Conservation (phyloP, 2,888 invertebrate species). For the Empis livida region DNA sequence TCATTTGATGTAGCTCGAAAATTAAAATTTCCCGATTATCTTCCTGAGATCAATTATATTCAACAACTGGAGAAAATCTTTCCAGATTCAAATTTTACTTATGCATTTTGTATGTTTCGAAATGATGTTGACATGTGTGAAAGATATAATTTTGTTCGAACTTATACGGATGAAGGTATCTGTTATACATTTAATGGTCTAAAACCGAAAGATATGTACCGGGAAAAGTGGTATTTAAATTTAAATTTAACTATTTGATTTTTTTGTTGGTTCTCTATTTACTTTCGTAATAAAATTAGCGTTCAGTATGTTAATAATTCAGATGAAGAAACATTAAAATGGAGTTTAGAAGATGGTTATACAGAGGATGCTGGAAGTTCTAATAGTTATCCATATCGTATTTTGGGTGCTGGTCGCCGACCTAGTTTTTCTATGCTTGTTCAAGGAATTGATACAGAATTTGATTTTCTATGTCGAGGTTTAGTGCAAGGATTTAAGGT, state of each 20-base stretch:
- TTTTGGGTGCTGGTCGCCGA: constrained; percentile 51
- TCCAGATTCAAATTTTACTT: constrained; percentile 41
- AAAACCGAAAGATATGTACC: constrained; percentile 44
- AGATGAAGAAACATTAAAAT: constrained; percentile 26
- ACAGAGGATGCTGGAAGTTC: constrained; percentile 27
- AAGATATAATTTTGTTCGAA: constrained; percentile 42
- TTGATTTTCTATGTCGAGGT: constrained; percentile 56
- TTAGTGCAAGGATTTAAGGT: constrained; percentile 65
- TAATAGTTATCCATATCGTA: constrained; percentile 54
- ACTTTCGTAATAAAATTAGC: too few relatives aligned
- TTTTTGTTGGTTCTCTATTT: too few relatives aligned
- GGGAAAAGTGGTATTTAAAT: neutral
- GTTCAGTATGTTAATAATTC: too few relatives aligned
- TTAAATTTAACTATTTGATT: too few relatives aligned
- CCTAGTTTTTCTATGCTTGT: constrained; percentile 52
- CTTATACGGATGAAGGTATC: constrained; percentile 54
- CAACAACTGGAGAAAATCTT: constrained; percentile 32
- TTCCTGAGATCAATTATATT: constrained; percentile 19
- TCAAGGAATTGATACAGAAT: constrained; percentile 44
- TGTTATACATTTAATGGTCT: constrained; percentile 58
- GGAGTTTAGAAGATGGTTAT: constrained; percentile 56
- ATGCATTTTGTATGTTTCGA: constrained; percentile 46
- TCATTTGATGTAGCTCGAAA: constrained; percentile 23
- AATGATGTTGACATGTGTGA: constrained; percentile 40
- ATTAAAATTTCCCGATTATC: constrained; percentile 16